Percentiles rank a stretch among this genome's conserved stretches.
phyloP scores from a whole-genome alignment of 2,888 invertebrate species.

The Drosophila lutescens region DNA sequence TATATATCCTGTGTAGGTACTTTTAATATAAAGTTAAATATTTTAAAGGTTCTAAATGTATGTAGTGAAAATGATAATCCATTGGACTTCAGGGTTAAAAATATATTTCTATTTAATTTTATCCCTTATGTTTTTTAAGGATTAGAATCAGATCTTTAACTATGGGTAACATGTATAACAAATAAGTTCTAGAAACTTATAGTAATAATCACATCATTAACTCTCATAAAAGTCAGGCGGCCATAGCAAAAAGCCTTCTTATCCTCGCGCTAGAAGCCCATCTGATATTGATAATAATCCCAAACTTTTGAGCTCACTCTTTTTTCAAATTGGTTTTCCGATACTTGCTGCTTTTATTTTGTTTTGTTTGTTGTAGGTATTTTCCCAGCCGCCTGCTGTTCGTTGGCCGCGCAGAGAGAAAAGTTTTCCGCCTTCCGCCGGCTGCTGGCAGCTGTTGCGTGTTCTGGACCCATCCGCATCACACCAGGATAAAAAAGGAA shows the following conservation, averaged over 20 bases:
- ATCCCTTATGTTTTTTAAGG: too few species aligned
- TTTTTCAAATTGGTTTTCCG: conserved; percentile 15
- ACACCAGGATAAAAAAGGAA: background rate
- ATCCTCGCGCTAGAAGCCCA: conserved; percentile 32
- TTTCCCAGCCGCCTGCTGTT: conserved; percentile 31
- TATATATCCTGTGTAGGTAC: background rate
- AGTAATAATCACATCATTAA: conserved; percentile 11
- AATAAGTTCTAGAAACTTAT: background rate
- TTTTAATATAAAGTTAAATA: background rate
- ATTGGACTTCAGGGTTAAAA: too few species aligned
- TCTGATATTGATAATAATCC: conserved; percentile 50
- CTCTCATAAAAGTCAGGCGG: background rate
- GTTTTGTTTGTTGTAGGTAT: conserved; percentile 16
- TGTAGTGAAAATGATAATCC: too few species aligned
- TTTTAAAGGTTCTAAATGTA: too few species aligned
- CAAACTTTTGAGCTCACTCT: conserved; percentile 14
- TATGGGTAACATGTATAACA: too few species aligned
- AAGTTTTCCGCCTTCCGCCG: conserved; percentile 52
- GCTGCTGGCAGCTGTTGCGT: conserved; percentile 63
- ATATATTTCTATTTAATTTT: too few species aligned
- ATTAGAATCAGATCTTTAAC: too few species aligned
- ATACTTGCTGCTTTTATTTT: conserved; percentile 3
- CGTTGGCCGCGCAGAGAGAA: conserved; percentile 41
- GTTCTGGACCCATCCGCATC: conserved; percentile 12
- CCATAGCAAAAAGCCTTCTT: background rate